Evolutionary conservation across 2,797 vertebrate species (phyloP), one percentile per base, ranked within the genome.

Genomic region (Peromyscus melanophrys): DNA sequence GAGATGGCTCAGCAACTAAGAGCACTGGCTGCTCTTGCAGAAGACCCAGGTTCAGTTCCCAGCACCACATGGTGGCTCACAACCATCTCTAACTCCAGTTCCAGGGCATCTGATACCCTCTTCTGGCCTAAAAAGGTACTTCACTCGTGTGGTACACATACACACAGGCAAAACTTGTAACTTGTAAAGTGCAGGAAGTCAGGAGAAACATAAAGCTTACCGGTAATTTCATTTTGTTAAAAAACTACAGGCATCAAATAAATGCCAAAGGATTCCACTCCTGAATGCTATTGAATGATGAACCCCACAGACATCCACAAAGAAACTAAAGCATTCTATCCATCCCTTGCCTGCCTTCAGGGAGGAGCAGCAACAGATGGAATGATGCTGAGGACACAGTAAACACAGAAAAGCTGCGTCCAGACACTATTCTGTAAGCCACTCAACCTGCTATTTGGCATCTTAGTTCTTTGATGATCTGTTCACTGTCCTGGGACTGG

Each of bases 291-390:
- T 96, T 84, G 94, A 97, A 89, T 87, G 0, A 86, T 92, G 89
- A 82, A 85, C 95, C 96, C 9, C 92, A 97, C 23, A 37, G 97
- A 75, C 31, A 94, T 29, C 89, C 80, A 63, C 78, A 96, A 67
- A 19, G 63, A 91, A 37, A 52, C 23, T 92, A 55, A 75, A 96
- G 89, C 91, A 96, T 82, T 77, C 52, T 95, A 71, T 23, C 21
- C 82, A 92, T 76, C 71, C 93, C 94, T 96, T 14, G 10, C 97
- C 61, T 57, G 61, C 76, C 93, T 96, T 95, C 92, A n/a, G n/a
- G n/a, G n/a, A n/a, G n/a, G n/a, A 75, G 95, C 80, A 97, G 93
- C 95, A 98, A 75, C 92, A 97, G 95, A 97, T 12, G 69, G 84
- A 63, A 97, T 91, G 75, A 85, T 96, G 93, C 37, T 14, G 43